Evolutionary conservation across 2,113 vertebrate genomes (phyloP), one percentile per base, ranked within the genome.

Genomic region (Gnathonemus echidnorhynchus): DNA sequence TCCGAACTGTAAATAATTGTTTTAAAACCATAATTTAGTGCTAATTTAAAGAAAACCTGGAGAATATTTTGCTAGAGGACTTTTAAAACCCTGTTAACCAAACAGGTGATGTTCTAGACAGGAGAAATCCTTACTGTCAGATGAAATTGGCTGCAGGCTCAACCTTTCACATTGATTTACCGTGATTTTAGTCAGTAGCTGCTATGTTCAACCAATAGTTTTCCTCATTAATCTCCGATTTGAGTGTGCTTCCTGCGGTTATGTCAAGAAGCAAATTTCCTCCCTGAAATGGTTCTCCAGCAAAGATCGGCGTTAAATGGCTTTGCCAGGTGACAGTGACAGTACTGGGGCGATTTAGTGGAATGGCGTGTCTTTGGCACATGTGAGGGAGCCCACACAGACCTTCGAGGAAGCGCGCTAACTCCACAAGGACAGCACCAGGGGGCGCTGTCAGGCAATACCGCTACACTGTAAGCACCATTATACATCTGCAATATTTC

Each of bases 121-220:
- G 50, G 50, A 87, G 49, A 87, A 53, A 24, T 85, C 45, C 17
- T 85, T 21, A 3, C 48, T 52, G 86, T 56, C 49, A 48, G 31
- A 17, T 53, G 50, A 87, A 27, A 8, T 52, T 87, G 15, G n/a
- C 7, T 19, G 27, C 15, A 56, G 42, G 5, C 11, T 87, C 4
- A 56, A 46, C 86, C 31, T 87, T 87, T 87, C 49, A 53, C n/a
- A 24, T 87, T 53, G 86, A 87, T 53, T 52, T 35, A 56, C 86
- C 2, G 31, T 53, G 17, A 53, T 53, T 87, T 87, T 87, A 35
- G 50, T 87, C 49, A 87, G 27, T 48, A 42, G 45, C 86, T 39
- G 49, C 49, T 19, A 39, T 24, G 31, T 39, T n/a, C 49, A 17
- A 35, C 24, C 85, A 87, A 6, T 4, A 87, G n/a, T 21, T 87